A percentile compares a stretch with the other conserved stretches of the same genome.
These are phyloP conservation scores for Pocota personata DNA, from an alignment of 2,888 invertebrate species.

Conservation along the genomic window DNA sequence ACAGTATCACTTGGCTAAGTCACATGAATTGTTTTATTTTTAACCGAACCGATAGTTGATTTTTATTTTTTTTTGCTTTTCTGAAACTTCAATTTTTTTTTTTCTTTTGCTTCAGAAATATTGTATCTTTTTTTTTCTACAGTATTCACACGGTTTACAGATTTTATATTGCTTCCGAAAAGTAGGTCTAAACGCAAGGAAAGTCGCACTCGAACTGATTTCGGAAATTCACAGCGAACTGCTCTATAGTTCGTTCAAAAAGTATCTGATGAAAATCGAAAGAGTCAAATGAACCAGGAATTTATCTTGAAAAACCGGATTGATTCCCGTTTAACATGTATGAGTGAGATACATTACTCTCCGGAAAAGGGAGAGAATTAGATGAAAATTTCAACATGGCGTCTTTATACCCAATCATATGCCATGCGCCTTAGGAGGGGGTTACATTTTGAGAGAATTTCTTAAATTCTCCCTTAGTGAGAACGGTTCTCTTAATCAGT, in stretches of 20 bases:
- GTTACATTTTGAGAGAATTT: constrained; percentile 38
- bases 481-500: constrained; percentile 17
- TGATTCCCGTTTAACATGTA: constrained; percentile 36
- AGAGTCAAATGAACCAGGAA: constrained; percentile 13
- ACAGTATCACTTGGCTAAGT: constrained; percentile 33
- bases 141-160: constrained; percentile 33
- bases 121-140: constrained; percentile 26
- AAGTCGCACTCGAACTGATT: constrained; percentile 82
- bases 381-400: constrained; percentile 82
- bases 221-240: constrained; percentile 49
- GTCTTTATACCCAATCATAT: constrained; percentile 82
- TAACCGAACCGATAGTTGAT: constrained; percentile 56
- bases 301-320: constrained; percentile 13
- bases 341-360: constrained; percentile 55
- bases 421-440: constrained; percentile 80
- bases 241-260: constrained; percentile 39
- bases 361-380: constrained; percentile 76
- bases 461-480: neutral
- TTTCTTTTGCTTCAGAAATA: constrained; percentile 8
- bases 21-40: constrained; percentile 1
- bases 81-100: constrained; percentile 5
- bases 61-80: neutral
- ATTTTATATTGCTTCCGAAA: constrained; percentile 76
- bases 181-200: constrained; percentile 79
- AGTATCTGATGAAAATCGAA: constrained; percentile 49